Evolutionary conservation across 2,797 vertebrate species (phyloP).

Genomic region (Megaceryle alcyon): DNA sequence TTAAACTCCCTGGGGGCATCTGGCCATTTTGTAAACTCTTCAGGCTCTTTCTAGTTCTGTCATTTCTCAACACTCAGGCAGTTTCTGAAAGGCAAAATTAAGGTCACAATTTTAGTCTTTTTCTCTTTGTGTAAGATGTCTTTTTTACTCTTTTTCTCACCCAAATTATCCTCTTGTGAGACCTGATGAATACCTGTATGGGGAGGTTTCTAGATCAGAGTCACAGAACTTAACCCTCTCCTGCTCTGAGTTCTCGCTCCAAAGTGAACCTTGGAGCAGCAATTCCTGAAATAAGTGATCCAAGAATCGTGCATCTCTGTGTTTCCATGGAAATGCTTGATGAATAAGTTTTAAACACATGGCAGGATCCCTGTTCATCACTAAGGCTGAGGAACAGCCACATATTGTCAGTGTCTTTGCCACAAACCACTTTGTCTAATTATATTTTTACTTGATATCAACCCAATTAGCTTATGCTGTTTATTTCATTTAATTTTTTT

Average conservation of each 20-base stretch:
- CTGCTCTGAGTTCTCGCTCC: background rate
- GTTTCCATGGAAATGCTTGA: slow-evolving; percentile 60
- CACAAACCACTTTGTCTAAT: slow-evolving; percentile 39
- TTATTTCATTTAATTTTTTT: slow-evolving; percentile 20
- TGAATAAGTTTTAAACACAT: slow-evolving; percentile 49
- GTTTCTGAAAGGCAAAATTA: background rate
- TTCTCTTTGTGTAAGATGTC: background rate
- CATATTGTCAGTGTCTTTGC: background rate
- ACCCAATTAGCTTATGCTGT: slow-evolving; percentile 44
- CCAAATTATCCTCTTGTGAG: background rate
- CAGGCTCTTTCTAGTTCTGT: background rate
- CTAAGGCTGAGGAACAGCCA: slow-evolving; percentile 14
- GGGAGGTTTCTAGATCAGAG: background rate
- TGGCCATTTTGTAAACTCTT: background rate
- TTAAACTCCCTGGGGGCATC: background rate
- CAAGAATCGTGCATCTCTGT: slow-evolving; percentile 9
- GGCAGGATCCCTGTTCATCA: slow-evolving; percentile 12
- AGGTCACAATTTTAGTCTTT: background rate
- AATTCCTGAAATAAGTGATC: slow-evolving; percentile 36
- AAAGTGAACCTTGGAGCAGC: background rate
- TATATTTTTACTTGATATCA: slow-evolving; percentile 41
- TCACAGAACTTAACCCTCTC: background rate
- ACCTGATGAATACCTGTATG: background rate
- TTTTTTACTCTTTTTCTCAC: background rate
- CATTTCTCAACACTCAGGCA: background rate